These are phyloP conservation scores for Philereme transversata DNA, from an alignment of 2,888 invertebrate species.

Conservation along the genomic window DNA sequence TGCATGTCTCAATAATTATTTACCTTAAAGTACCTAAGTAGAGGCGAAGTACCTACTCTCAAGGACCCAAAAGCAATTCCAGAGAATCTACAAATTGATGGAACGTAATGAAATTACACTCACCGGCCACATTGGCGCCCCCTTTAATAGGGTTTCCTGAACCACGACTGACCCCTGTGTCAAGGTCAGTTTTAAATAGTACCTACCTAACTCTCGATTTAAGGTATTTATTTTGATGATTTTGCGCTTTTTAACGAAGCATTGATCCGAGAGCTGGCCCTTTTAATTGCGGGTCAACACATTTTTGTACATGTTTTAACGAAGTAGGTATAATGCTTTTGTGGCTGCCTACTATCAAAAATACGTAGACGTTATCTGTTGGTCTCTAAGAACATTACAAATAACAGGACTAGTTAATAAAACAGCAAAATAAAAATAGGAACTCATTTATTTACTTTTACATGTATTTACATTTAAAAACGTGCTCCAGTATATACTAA, in stretches of 20 bases:
- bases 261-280: no score
- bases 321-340: no score
- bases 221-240: no score
- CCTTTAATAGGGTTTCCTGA: constrained; percentile 9
- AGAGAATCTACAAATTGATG: constrained; percentile 10
- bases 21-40: no score
- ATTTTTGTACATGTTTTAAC: no score
- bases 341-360: no score
- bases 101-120: constrained; percentile 17
- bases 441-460: constrained; percentile 81
- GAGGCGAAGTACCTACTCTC: background rate
- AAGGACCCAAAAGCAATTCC: constrained; percentile 2
- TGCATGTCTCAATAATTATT: no score
- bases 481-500: constrained; percentile 52
- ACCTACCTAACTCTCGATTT: no score
- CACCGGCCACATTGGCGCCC: constrained; percentile 8
- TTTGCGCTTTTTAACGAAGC: no score
- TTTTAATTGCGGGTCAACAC: no score
- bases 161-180: constrained; percentile 4
- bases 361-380: no score
- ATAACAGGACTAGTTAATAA: constrained; percentile 48
- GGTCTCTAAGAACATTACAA: no score
- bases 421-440: constrained; percentile 70
- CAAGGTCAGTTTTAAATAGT: background rate
- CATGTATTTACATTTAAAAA: constrained; percentile 69